Percentiles rank a stretch among this genome's conserved stretches.
Conservation (phyloP, 2,113 vertebrate genomes). For the Proteles cristata region DNA sequence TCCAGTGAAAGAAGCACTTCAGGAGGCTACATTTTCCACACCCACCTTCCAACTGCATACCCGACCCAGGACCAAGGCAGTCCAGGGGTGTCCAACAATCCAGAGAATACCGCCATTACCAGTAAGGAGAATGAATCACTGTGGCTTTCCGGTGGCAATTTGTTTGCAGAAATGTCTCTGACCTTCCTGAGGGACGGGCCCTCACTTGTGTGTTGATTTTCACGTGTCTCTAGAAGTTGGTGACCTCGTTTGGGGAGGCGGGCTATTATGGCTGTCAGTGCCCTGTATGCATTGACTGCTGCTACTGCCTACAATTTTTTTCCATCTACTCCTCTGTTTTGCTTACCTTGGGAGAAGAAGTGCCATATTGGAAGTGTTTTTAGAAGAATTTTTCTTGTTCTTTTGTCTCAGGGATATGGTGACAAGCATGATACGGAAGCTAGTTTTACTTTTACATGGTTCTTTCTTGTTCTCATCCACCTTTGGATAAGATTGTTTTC, state of each 20-base stretch:
- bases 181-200: not conserved
- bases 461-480: not conserved
- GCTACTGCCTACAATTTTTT: not conserved
- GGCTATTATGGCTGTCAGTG: not conserved
- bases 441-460: not conserved
- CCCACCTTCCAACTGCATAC: slow-evolving; percentile 52
- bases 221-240: not conserved
- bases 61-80: not conserved
- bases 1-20: slow-evolving; percentile 78
- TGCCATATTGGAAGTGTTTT: not conserved
- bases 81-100: not conserved
- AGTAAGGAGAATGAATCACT: slow-evolving; percentile 76
- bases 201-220: not conserved
- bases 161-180: not conserved
- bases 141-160: not conserved
- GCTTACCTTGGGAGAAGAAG: not conserved
- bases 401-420: not conserved
- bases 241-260: not conserved
- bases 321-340: not conserved
- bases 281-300: not conserved
- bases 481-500: not conserved
- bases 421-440: not conserved
- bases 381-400: not conserved
- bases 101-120: not conserved
- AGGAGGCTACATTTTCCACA: slow-evolving; percentile 72